Base-by-base conservation (phyloP, 2,888 invertebrate genomes). In the Papilio elwesi region DNA sequence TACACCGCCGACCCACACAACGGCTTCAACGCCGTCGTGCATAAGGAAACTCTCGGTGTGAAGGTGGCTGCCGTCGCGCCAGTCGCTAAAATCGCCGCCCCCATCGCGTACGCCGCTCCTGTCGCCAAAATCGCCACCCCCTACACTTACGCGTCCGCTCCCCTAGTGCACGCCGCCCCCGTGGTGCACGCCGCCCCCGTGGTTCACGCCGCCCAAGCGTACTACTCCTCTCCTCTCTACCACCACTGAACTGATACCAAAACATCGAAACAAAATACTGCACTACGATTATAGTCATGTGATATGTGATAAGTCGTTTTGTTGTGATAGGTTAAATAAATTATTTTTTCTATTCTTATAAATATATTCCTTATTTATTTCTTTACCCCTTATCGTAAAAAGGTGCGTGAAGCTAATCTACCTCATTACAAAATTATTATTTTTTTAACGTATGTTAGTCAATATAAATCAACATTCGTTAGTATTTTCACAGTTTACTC, bases 1-100 rank as follows among this genome's bases (percentile, higher is more conserved):
- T 92, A 92, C 87, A 90, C 89, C 76, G 91, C 92, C 57, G 91
- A 91, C 78, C 84, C 84, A 49, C 85, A 92, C 90, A 88, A 94
- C 85, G 85, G 95, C 47, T 95, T 95, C 89, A 94, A 94, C 86
- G 95, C 95, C 38, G 94, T 94, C 63, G 95, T 95, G 5, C 92
- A 87, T 84, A 91, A 87, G 76, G 93, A 94, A 69, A 84, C 89
- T 69, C 80, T 89, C 76, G 89, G 65, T 65, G 83, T 88, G 74
- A 87, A 88, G 76, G 82, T 83, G 48, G 59, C 77, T 11, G 83
- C 82, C 53, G 85, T 85, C 51, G 84, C 83, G 12, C 85, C 84
- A 66, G 77, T 87, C 73, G 88, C 87, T 11, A 91, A 92, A 70
- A 78, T 82, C 76, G 83, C 85, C 38, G 83, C 87, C 12, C 88